Conservation (phyloP, 1,140 invertebrate species). For the Alviniconcha marisindica region DNA sequence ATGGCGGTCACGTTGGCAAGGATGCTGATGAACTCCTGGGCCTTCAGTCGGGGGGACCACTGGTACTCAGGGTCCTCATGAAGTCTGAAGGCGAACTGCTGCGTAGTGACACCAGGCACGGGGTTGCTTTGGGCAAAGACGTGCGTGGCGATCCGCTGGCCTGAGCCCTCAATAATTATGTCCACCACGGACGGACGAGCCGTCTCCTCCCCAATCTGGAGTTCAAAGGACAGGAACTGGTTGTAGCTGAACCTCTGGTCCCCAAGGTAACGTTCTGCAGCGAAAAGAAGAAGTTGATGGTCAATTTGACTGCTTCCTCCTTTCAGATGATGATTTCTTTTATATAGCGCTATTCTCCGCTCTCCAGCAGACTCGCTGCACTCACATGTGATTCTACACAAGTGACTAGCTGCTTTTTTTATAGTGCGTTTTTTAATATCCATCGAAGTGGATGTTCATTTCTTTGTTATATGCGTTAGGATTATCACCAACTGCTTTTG, state of each 20-base stretch:
- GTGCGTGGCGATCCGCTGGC: slow-evolving; percentile 86
- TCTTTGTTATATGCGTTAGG: too few relatives aligned
- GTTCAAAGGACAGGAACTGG: slow-evolving; percentile 91
- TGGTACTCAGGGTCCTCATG: slow-evolving; percentile 94
- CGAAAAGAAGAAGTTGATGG: background rate
- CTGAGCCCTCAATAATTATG: slow-evolving; percentile 89
- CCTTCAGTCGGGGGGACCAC: slow-evolving; percentile 91
- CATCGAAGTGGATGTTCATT: too few relatives aligned
- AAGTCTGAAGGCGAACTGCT: slow-evolving; percentile 80
- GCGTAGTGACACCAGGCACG: slow-evolving; percentile 82
- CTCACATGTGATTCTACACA: too few relatives aligned
- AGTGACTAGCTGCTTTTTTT: too few relatives aligned
- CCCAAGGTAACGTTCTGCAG: slow-evolving; percentile 88
- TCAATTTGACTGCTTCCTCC: too few relatives aligned
- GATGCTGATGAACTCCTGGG: slow-evolving; percentile 92
- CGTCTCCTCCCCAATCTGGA: slow-evolving; percentile 86
- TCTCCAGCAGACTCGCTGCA: too few relatives aligned
- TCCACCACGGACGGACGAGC: slow-evolving; percentile 86
- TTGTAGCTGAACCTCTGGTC: slow-evolving; percentile 97
- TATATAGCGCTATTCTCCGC: too few relatives aligned
- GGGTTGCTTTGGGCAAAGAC: slow-evolving; percentile 95
- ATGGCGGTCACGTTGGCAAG: slow-evolving; percentile 95
- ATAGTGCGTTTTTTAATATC: too few relatives aligned
- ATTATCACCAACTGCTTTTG: too few relatives aligned
- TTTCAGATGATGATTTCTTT: too few relatives aligned